Base-by-base conservation (phyloP, 1,140 invertebrate species). In the Drosophila kikkawai region DNA sequence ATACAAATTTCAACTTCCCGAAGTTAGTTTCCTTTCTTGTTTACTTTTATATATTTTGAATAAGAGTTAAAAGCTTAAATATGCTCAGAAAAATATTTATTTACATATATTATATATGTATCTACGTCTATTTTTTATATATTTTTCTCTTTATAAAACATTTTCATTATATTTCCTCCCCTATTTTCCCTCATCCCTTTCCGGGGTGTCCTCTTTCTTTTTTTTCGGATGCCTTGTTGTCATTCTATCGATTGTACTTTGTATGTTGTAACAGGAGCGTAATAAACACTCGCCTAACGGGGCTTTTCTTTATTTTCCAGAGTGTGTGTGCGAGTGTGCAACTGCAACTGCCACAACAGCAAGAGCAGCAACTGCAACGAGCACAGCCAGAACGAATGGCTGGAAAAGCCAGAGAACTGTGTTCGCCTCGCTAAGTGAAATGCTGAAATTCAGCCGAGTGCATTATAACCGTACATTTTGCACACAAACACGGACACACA, bases 261-360 rank as follows among this genome's bases (percentile, higher is more conserved):
- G 80, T 87, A 87, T 87, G 83, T 77, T 90, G 82, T 90, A 90
- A 90, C 86, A 90, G 85, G 85, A 90, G 85, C 81, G 80, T 88
- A 81, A 87, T 87, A 86, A 84, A 85, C 75, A 74, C 79, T 90
- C 82, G 60, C 70, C 79, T 90, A 90, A 90, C 86, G 86, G 86
- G 80, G 68, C 75, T 85, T 84, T 87, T 73, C 75, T 73, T 42
- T 73, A 73, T 73, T 66, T 75, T 75, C 45, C 68, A 73, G 56
- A 63, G 55, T 74, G 79, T 76, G 83, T 75, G 57, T 55, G 3
- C 34, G 48, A 9, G 26, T 50, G 29, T 32, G 47, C 74, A 75
- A 79, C 80, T 73, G n/a, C 69, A 71, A 50, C 67, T 67, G 61
- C 68, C 67, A 79, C 80, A 65, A 80, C 42, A 63, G 60, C 57